phyloP scores from a whole-genome alignment of 2,888 invertebrate species.

The Ophioninae sp. region DNA sequence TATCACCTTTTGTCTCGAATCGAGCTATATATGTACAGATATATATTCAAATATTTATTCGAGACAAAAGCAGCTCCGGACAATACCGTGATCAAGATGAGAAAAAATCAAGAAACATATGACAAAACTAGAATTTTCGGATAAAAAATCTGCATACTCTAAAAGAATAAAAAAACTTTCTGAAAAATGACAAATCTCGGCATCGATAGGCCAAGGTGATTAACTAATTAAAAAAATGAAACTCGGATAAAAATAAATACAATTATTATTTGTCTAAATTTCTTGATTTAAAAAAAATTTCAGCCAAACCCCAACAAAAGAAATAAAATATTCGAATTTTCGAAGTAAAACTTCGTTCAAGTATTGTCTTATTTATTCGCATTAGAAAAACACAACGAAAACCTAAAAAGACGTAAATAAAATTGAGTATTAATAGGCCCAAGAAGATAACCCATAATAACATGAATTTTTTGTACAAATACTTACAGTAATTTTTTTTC shows the following conservation, averaged over 20 bases:
- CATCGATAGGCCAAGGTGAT: neutral
- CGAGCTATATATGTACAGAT: neutral
- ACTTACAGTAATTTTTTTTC: neutral
- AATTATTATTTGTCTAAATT: neutral
- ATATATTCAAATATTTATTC: neutral
- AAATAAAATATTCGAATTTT: too few species aligned
- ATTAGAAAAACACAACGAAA: too few species aligned
- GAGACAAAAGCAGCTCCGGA: neutral
- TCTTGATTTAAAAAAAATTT: too few species aligned
- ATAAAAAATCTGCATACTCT: neutral
- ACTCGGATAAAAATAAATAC: neutral
- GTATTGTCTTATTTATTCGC: too few species aligned
- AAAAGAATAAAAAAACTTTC: neutral
- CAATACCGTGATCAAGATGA: neutral
- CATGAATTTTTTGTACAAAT: too few species aligned
- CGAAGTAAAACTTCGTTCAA: too few species aligned
- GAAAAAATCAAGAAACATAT: neutral
- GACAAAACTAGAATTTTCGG: neutral
- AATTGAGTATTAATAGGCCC: too few species aligned
- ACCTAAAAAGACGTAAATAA: too few species aligned
- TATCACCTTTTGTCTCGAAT: neutral
- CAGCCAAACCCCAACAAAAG: too few species aligned
- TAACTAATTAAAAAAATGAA: too few species aligned
- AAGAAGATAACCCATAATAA: too few species aligned
- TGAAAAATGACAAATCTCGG: neutral